Conservation (phyloP, 2,888 invertebrate species). For the Deilephila elpenor region DNA sequence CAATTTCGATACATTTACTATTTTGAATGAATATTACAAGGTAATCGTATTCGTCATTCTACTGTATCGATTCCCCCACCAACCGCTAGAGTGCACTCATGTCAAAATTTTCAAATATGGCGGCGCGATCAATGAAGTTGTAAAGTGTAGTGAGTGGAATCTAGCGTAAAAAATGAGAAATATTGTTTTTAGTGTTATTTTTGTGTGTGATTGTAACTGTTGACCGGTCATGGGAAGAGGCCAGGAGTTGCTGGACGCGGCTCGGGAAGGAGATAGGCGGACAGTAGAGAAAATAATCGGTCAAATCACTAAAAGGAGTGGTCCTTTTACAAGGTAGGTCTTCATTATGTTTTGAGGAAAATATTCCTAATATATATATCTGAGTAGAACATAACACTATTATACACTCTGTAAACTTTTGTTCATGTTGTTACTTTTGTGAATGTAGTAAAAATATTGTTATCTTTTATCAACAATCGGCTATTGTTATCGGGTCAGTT, state of each 20-base stretch:
- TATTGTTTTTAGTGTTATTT: conserved; percentile 78
- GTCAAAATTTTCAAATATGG: conserved; percentile 84
- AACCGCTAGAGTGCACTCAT: conserved; percentile 40
- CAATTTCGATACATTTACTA: background rate
- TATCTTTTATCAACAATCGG: conserved; percentile 59
- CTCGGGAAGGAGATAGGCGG: conserved; percentile 94
- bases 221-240: conserved; percentile 95
- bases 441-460: conserved; percentile 33
- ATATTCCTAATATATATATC: conserved; percentile 16
- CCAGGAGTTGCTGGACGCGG: conserved; percentile 97
- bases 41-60: conserved; percentile 37
- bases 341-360: conserved; percentile 57
- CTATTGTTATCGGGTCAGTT: conserved; percentile 55
- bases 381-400: background rate
- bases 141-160: conserved; percentile 82
- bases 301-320: conserved; percentile 95
- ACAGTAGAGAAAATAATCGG: conserved; percentile 96
- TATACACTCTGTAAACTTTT: background rate
- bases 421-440: conserved; percentile 9
- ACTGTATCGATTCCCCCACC: conserved; percentile 62
- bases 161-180: conserved; percentile 79
- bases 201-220: conserved; percentile 72
- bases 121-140: conserved; percentile 91
- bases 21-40: conserved; percentile 54
- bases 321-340: conserved; percentile 95